Conservation (phyloP, 2,888 invertebrate species). For the Tachystola acroxantha region DNA sequence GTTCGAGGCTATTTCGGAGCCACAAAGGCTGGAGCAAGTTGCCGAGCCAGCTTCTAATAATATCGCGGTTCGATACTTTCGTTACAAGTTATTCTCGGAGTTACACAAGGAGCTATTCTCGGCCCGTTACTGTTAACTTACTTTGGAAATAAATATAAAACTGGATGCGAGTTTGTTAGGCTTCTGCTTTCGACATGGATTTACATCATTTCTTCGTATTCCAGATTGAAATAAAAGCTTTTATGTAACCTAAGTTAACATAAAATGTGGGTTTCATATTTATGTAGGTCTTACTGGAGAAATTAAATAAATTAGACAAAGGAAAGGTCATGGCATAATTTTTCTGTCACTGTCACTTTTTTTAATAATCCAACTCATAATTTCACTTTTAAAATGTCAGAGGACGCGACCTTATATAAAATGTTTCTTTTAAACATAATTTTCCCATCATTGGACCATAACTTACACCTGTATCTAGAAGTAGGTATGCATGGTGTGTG, state of each 20-base stretch:
- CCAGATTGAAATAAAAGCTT: too few species aligned
- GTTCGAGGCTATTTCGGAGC: slow-evolving; percentile 48
- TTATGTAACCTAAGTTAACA: too few species aligned
- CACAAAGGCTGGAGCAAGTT: slow-evolving; percentile 60
- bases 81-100: slow-evolving; percentile 48
- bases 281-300: too few species aligned
- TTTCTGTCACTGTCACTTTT: too few species aligned
- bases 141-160: slow-evolving; percentile 1
- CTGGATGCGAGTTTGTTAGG: not conserved
- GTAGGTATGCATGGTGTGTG: too few species aligned
- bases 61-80: slow-evolving; percentile 53
- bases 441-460: too few species aligned
- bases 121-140: slow-evolving; percentile 16
- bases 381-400: not conserved
- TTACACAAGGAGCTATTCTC: slow-evolving; percentile 55
- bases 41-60: slow-evolving; percentile 40
- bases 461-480: too few species aligned
- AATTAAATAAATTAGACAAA: too few species aligned
- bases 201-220: too few species aligned
- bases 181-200: not conserved
- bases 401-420: not conserved
- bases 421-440: too few species aligned
- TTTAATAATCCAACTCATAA: not conserved
- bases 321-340: too few species aligned
- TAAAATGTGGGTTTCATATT: too few species aligned